phyloP scores from a whole-genome alignment of 2,113 vertebrate species.

The Myanophis thanlyinensis region DNA sequence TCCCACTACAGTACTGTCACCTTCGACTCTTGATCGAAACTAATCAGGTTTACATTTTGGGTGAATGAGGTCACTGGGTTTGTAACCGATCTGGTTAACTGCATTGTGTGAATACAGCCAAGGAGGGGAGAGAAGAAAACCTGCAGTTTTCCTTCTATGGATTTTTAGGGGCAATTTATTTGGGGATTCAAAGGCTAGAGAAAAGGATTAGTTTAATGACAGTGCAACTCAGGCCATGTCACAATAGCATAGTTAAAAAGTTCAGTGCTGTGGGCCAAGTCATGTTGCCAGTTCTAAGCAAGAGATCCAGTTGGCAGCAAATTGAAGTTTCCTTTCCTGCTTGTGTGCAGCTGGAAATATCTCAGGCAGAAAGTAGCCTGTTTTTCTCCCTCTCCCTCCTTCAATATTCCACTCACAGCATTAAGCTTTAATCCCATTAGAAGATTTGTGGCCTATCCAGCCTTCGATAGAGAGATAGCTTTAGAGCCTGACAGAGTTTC shows the following conservation, averaged over 20 bases:
- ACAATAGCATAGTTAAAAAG: conserved; percentile 78
- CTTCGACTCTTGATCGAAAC: neutral
- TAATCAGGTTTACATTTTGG: neutral
- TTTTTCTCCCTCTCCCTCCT: neutral
- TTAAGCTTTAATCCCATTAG: conserved; percentile 61
- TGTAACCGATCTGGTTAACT: neutral
- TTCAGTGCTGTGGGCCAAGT: conserved; percentile 75
- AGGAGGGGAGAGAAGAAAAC: neutral
- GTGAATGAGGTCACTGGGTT: neutral
- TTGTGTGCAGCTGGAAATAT: conserved; percentile 65
- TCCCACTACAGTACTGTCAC: neutral
- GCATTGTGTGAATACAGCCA: neutral
- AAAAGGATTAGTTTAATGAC: conserved; percentile 72
- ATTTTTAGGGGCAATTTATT: conserved; percentile 41
- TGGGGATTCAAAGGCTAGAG: conserved; percentile 70
- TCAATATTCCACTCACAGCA: conserved; percentile 61
- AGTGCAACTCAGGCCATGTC: conserved; percentile 77
- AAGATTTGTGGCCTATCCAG: conserved; percentile 53
- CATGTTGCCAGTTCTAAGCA: conserved; percentile 72
- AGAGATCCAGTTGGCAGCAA: conserved; percentile 71
- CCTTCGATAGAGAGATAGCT: conserved; percentile 48
- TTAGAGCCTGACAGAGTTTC: conserved; percentile 40
- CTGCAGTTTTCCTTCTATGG: neutral
- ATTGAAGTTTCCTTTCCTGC: conserved; percentile 67
- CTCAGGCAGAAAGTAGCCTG: conserved; percentile 37